Conservation (phyloP, 2,113 vertebrate genomes). For the Poecile atricapillus region DNA sequence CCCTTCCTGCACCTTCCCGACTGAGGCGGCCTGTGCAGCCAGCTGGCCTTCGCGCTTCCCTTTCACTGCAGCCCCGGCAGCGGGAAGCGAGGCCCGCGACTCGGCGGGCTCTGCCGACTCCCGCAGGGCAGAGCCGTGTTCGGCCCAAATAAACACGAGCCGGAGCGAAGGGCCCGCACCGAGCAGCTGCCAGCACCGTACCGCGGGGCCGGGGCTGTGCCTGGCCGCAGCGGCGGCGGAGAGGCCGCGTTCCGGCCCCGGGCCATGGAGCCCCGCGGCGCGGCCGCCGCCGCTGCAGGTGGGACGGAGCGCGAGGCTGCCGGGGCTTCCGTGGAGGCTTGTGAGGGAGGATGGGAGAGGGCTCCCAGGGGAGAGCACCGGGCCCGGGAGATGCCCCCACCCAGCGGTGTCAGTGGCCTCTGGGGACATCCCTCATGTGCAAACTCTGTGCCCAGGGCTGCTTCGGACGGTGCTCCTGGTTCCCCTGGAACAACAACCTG, state of each 20-base stretch:
- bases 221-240: rapidly evolving
- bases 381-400: rapidly evolving
- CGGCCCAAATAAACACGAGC: rapidly evolving
- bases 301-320: background rate
- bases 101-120: background rate
- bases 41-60: background rate
- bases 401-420: too few relatives aligned
- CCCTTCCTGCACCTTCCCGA: background rate
- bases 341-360: background rate
- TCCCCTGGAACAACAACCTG: background rate
- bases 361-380: rapidly evolving
- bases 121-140: background rate
- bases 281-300: background rate
- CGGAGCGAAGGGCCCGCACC: rapidly evolving
- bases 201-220: background rate
- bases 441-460: rapidly evolving
- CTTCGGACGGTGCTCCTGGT: background rate
- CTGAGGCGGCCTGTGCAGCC: background rate
- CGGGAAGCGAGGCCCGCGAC: background rate
- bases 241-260: rapidly evolving
- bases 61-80: background rate
- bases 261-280: background rate
- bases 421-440: background rate
- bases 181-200: rapidly evolving
- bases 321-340: background rate